Evolutionary conservation across 2,113 vertebrate genomes (phyloP).

Genomic region (Excalfactoria chinensis): DNA sequence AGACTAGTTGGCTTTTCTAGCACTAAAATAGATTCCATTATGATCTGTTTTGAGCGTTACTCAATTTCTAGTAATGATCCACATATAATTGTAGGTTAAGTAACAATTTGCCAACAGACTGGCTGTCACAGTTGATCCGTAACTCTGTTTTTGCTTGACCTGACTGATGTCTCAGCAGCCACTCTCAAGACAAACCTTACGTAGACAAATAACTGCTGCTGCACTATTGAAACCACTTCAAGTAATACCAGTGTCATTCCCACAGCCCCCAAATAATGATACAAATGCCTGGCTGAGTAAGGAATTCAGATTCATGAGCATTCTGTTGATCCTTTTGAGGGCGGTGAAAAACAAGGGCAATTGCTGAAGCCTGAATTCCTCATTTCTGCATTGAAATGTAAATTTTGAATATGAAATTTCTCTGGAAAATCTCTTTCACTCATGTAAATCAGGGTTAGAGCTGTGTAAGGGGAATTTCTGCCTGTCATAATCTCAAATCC

Average conservation of each 20-base stretch:
- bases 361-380: background rate
- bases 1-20: background rate
- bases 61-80: background rate
- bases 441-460: background rate
- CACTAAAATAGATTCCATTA: background rate
- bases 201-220: constrained; percentile 22
- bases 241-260: background rate
- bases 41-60: background rate
- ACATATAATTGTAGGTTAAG: background rate
- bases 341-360: background rate
- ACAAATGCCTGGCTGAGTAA: background rate
- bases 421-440: background rate
- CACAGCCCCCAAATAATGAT: background rate
- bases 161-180: constrained; percentile 2
- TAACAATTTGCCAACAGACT: constrained; percentile 21
- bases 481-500: background rate
- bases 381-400: background rate
- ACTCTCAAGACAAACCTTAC: background rate
- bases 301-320: background rate
- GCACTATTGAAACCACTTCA: background rate
- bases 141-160: constrained; percentile 34
- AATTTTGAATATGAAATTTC: background rate
- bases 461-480: background rate
- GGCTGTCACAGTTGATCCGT: background rate
- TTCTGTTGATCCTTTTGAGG: background rate